Evolutionary conservation across 2,888 invertebrate species (phyloP), one percentile per base, ranked within the genome.

Genomic region (Heliconius cydno): DNA sequence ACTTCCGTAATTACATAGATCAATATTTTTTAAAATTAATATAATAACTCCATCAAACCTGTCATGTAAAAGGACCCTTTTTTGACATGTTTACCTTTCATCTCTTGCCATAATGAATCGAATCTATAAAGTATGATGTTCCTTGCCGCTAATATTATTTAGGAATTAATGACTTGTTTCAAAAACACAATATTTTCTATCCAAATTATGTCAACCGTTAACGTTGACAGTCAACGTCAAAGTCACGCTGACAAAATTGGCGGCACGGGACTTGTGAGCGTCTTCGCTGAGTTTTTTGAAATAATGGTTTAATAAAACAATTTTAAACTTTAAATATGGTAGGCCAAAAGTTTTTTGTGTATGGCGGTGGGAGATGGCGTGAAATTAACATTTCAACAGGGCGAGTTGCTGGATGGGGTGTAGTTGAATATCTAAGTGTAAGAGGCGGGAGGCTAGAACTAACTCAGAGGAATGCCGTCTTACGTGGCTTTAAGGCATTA

Each of bases 291-390:
- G 38, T 78, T 52, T 57, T 60, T 19, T 9, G 12, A 67, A 52
- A 74, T 71, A 41, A 52, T 71, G 46, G 19, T 34, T 30, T 19
- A 68, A 68, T 15, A 22, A 70, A 65, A 60, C n/a, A 15, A 63
- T 68, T 68, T 34, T 68, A 13, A 68, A 38, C 15, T 72, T 22
- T 52, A 68, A 66, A 22, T 28, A 84, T 83, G 81, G 79, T 81
- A 46, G 80, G 75, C 19, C 75, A 81, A n/a, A 84, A 85, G 83
- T 88, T 85, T 71, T 88, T 79, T 80, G 85, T 90, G 79, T 86
- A 85, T 82, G 87, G 85, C 22, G 83, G 85, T 34, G 86, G 87
- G 28, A 85, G 87, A 19, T 90, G 90, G 90, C 87, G 90, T 65
- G 87, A 87, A 79, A n/a, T 90, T 79, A 85, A 88, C 28, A n/a